phyloP scores from a whole-genome alignment of 1,140 invertebrate genomes.

The Tyrophagus putrescentiae region DNA sequence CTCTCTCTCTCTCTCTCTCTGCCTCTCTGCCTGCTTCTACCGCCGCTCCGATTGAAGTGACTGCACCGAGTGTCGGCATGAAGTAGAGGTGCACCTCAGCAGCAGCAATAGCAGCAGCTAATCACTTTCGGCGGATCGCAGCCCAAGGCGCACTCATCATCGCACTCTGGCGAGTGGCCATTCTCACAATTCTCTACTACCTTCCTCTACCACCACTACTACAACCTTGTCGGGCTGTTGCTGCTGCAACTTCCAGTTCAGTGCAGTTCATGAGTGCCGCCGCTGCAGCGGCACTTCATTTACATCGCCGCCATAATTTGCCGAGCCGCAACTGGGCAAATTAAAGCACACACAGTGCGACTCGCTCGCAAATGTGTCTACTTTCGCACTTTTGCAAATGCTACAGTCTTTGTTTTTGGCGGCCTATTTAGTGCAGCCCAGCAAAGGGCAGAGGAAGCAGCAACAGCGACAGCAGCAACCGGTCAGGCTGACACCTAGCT shows the following conservation, averaged over 20 bases:
- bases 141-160: too few species aligned
- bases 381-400: neutral
- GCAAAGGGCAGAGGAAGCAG: too few species aligned
- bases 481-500: neutral
- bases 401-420: slow-evolving; percentile 5
- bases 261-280: too few species aligned
- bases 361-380: neutral
- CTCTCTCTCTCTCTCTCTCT: too few species aligned
- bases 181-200: neutral
- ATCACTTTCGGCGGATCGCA: slow-evolving; percentile 12
- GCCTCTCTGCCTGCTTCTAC: too few species aligned
- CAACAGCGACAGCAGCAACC: too few species aligned
- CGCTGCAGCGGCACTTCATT: neutral
- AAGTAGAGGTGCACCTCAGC: too few species aligned
- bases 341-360: too few species aligned
- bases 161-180: neutral
- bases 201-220: neutral
- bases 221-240: neutral
- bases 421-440: too few species aligned
- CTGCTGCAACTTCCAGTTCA: neutral
- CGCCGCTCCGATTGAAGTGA: too few species aligned
- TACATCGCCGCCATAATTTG: neutral
- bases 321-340: neutral
- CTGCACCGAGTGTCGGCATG: too few species aligned
- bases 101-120: neutral